Evolutionary conservation across 2,113 vertebrate genomes (phyloP).

Genomic region (Bufo gargarizans): DNA sequence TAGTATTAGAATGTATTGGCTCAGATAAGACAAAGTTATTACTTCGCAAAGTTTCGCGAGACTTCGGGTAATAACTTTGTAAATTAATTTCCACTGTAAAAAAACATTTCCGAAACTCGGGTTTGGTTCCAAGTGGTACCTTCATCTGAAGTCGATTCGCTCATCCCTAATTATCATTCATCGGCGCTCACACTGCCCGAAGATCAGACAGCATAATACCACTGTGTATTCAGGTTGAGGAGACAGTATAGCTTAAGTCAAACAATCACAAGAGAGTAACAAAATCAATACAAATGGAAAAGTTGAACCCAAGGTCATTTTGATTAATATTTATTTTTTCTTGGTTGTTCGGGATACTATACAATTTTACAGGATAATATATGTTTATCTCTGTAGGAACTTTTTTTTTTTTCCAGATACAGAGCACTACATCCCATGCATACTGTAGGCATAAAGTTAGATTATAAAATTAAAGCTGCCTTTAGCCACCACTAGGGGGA

Average conservation of each 20-base stretch:
- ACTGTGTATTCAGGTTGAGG: background rate
- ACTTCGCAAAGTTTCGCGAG: no score
- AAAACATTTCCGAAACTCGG: no score
- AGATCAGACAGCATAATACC: background rate
- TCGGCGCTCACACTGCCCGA: no score
- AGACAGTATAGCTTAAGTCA: background rate
- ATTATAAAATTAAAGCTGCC: no score
- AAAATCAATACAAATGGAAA: background rate
- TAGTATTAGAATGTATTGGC: no score
- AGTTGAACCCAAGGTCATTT: background rate
- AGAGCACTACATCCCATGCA: background rate
- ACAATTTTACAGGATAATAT: background rate
- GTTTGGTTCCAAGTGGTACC: no score
- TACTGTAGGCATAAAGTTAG: background rate
- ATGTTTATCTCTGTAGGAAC: background rate
- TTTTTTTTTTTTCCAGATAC: background rate
- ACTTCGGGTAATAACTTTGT: no score
- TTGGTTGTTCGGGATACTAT: background rate
- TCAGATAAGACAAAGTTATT: no score
- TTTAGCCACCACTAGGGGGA: no score
- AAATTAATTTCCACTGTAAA: no score
- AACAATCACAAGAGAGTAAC: background rate
- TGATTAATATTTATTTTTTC: background rate
- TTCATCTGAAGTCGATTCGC: no score
- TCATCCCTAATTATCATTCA: no score